phyloP scores from a whole-genome alignment of 1,140 invertebrate genomes.

The Druon quercuslanigerum region DNA sequence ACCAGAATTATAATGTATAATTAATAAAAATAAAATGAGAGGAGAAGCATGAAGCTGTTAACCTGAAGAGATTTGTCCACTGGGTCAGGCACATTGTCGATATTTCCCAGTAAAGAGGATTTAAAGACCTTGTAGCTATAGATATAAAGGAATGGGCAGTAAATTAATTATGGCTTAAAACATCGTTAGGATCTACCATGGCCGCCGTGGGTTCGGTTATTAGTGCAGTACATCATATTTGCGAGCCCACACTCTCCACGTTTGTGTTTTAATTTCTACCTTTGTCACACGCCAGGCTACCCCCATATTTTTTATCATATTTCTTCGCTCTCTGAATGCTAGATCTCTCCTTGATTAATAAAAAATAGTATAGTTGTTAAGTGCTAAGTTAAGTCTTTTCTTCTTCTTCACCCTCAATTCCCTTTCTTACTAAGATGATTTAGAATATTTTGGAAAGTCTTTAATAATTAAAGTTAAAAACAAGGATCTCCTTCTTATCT shows the following conservation, averaged over 20 bases:
- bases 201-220: constrained; percentile 64
- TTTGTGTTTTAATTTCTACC: constrained; percentile 36
- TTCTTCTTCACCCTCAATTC: no score
- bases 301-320: constrained; percentile 41
- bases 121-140: constrained; percentile 40
- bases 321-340: constrained; percentile 7
- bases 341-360: no score
- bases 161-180: constrained; percentile 73
- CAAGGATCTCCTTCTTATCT: no score
- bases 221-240: constrained; percentile 69
- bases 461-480: no score
- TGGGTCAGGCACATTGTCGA: constrained; percentile 34
- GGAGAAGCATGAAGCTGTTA: constrained; percentile 11
- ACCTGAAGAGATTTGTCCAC: no score
- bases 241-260: constrained; percentile 37
- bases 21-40: constrained; percentile 34
- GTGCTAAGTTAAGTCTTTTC: no score
- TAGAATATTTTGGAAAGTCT: no score
- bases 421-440: no score
- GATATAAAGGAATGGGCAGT: constrained; percentile 58
- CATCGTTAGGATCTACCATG: constrained; percentile 65
- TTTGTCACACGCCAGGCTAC: constrained; percentile 38
- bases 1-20: constrained; percentile 12
- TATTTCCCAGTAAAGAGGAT: constrained; percentile 44
- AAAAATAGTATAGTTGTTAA: no score